These are phyloP conservation scores for Tetragnatha versicolor DNA, from an alignment of 1,140 invertebrate species.

Conservation along the genomic window DNA sequence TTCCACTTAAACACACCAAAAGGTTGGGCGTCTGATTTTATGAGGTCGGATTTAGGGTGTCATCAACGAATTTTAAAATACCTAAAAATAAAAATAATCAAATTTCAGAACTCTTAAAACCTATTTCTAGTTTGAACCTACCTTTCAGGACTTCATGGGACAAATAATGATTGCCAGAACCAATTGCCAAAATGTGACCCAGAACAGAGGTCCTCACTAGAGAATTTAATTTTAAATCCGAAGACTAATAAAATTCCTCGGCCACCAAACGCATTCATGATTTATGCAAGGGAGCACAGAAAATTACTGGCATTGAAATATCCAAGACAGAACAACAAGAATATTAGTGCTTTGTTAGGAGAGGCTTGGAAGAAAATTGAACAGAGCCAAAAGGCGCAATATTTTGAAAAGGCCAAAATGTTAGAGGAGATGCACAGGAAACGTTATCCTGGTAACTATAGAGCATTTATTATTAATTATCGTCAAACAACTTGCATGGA, in stretches of 20 bases:
- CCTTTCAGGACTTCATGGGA: no score
- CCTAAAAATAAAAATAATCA: no score
- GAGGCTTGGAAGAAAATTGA: conserved; percentile 67
- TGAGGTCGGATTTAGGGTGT: no score
- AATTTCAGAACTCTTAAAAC: no score
- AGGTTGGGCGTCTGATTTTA: no score
- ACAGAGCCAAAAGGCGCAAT: conserved; percentile 65
- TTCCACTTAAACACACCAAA: no score
- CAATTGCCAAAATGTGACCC: no score
- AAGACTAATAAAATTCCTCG: conserved; percentile 65
- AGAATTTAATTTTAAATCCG: conserved; percentile 10
- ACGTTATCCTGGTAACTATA: conserved; percentile 70
- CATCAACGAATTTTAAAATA: no score
- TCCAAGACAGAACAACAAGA: conserved; percentile 71
- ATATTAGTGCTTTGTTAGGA: conserved; percentile 71
- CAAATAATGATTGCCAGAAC: no score
- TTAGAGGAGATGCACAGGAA: conserved; percentile 71
- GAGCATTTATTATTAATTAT: no score
- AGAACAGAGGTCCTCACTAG: not conserved
- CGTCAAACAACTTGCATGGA: no score
- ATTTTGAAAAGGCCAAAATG: conserved; percentile 69
- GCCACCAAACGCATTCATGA: conserved; percentile 74
- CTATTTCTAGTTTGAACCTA: no score
- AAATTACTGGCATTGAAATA: conserved; percentile 68
- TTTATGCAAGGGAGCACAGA: conserved; percentile 72